Percentiles rank a stretch among this genome's conserved stretches.
Evolutionary conservation across 2,113 vertebrate species (phyloP).

Genomic region (Sorex fumeus): DNA sequence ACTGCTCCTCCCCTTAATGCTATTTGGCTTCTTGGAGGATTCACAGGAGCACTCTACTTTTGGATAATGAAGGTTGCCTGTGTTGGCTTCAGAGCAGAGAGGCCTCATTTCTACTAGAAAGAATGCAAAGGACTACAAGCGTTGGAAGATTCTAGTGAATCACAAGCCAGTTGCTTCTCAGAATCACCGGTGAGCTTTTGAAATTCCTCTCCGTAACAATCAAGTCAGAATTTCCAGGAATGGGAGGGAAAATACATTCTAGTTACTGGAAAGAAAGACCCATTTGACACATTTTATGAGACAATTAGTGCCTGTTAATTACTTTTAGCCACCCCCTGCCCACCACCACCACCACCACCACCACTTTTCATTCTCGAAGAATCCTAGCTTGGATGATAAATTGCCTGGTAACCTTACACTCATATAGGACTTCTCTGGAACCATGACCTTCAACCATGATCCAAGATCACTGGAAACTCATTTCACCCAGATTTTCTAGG

Average conservation of each 20-base stretch:
- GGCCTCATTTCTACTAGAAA: neutral
- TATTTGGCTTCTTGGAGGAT: neutral
- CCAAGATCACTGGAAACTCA: neutral
- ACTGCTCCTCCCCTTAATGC: neutral
- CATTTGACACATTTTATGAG: neutral
- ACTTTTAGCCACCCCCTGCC: neutral
- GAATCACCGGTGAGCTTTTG: neutral
- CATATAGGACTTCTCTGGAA: too few relatives aligned
- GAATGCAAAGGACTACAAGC: neutral
- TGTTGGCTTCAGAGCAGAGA: neutral
- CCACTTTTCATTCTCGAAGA: neutral
- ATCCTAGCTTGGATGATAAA: neutral
- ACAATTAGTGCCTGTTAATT: neutral
- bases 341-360: too few relatives aligned
- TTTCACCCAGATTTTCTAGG: slow-evolving; percentile 4
- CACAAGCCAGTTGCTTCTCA: neutral
- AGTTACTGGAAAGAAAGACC: neutral
- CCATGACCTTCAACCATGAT: neutral
- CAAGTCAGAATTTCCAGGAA: neutral
- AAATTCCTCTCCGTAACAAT: neutral
- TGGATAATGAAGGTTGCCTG: neutral
- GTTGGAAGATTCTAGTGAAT: neutral
- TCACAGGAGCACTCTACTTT: neutral
- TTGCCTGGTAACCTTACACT: neutral
- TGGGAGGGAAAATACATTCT: neutral